Evolutionary conservation across 2,888 invertebrate species (phyloP), one percentile per base, ranked within the genome.

Genomic region (Pherbina coryleti): DNA sequence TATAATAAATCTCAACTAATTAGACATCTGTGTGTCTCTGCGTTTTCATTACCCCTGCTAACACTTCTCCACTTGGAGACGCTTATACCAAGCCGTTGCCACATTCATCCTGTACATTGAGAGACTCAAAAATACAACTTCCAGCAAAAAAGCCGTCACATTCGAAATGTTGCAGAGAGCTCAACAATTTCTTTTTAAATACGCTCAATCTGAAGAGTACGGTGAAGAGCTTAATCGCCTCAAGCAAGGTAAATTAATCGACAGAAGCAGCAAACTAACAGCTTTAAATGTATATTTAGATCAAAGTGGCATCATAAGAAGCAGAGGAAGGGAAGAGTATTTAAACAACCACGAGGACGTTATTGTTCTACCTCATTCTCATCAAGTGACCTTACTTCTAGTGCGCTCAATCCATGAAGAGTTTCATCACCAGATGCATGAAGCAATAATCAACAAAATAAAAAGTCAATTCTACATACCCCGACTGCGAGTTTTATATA

Each of bases 401-500:
- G 37, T 37, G 8, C 37, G 37, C 37, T 37, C 37, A 37, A 37
- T 37, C 37, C 37, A 37, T 8, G 37, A 37, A 37, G 37, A 37
- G 37, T 37, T 37, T 37, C 37, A 37, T 37, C 44, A 51, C 76
- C 11, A 72, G 14, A 78, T 72, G 0, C 81, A 82, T 22, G 79
- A 82, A 69, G 74, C 81, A 0, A 60, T 75, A 0, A 78, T 83
- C 1, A 79, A 79, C 34, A 77, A 72, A 53, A 79, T 82, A 31
- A 82, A 53, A 73, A 57, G 77, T 1, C 49, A 64, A 11, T 78
- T 74, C 19, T 70, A 75, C 25, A 76, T 76, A 53, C 72, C 77
- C 17, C 44, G 25, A 25, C 73, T 78, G 11, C n/a, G 79, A 11
- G 76, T 78, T 0, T 5, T 79, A n/a, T 81, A 75, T 73, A 25